Conservation (phyloP, 2,113 vertebrate genomes). For the Eretmochelys imbricata region DNA sequence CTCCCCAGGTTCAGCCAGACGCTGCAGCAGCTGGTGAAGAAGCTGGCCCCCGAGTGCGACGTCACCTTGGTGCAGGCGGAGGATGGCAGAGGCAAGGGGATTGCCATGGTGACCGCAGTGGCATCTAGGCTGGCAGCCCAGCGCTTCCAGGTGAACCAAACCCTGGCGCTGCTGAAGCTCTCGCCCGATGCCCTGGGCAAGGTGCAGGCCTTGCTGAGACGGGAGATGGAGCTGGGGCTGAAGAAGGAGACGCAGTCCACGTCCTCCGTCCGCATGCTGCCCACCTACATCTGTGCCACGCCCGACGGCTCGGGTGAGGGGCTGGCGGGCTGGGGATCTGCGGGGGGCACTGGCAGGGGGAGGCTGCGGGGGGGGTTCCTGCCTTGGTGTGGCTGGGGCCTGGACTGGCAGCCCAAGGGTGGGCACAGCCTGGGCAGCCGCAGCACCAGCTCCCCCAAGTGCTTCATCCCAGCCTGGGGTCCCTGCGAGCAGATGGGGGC, state of each 20-base stretch:
- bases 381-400: background rate
- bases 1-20: conserved; percentile 77
- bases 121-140: conserved; percentile 71
- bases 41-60: conserved; percentile 79
- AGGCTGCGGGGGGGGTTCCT: background rate
- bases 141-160: conserved; percentile 29
- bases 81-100: conserved; percentile 82
- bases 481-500: too few relatives aligned
- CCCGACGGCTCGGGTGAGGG: conserved; percentile 79
- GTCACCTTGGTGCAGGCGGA: conserved; percentile 76
- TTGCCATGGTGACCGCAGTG: conserved; percentile 86
- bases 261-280: conserved; percentile 80
- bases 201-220: conserved; percentile 74
- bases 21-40: conserved; percentile 68
- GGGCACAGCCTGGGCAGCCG: too few relatives aligned
- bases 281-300: conserved; percentile 70
- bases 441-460: too few relatives aligned
- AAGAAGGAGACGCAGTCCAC: background rate
- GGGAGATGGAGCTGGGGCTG: conserved; percentile 80
- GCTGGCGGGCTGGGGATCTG: too few relatives aligned
- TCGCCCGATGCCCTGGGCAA: background rate
- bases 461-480: background rate
- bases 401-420: background rate
- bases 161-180: conserved; percentile 73
- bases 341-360: too few relatives aligned